phyloP scores from a whole-genome alignment of 2,113 vertebrate species.

The Eleginops maclovinus region DNA sequence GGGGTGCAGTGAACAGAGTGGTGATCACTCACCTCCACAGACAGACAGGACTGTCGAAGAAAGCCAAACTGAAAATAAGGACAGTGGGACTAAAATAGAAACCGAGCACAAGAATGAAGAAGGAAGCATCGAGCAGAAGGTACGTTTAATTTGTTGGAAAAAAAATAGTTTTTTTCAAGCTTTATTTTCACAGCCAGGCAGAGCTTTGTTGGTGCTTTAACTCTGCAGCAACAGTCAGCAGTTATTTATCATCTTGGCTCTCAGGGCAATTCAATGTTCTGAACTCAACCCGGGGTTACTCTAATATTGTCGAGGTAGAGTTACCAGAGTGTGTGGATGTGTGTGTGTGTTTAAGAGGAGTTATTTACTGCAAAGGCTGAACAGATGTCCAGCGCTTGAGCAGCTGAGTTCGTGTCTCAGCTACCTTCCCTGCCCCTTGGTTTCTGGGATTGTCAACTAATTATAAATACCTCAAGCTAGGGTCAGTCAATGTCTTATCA shows the following conservation, averaged over 20 bases:
- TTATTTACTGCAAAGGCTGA: conserved; percentile 47
- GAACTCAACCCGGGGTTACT: conserved; percentile 13
- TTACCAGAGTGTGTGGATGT: conserved; percentile 15
- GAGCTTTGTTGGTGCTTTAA: too few species aligned
- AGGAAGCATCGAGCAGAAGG: conserved; percentile 69
- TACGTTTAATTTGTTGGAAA: conserved; percentile 13
- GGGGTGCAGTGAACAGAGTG: conserved; percentile 44
- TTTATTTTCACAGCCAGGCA: not conserved
- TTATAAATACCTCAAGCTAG: conserved; percentile 58
- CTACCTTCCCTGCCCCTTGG: conserved; percentile 19
- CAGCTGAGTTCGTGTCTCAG: conserved; percentile 46
- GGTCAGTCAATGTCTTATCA: conserved; percentile 24
- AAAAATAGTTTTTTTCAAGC: not conserved
- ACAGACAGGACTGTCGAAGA: conserved; percentile 39
- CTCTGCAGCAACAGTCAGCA: not conserved
- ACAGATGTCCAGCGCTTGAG: conserved; percentile 57
- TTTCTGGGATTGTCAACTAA: conserved; percentile 17
- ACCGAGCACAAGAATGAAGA: conserved; percentile 55
- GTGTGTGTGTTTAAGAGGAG: conserved; percentile 7
- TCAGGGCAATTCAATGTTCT: conserved; percentile 13
- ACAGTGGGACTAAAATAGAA: conserved; percentile 30
- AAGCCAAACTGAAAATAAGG: conserved; percentile 34
- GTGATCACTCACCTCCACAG: conserved; percentile 35
- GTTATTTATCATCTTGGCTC: conserved; percentile 21
- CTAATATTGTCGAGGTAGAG: conserved; percentile 3